Evolutionary conservation across 2,888 invertebrate genomes (phyloP).

Genomic region (Ennomos fuscantarius): DNA sequence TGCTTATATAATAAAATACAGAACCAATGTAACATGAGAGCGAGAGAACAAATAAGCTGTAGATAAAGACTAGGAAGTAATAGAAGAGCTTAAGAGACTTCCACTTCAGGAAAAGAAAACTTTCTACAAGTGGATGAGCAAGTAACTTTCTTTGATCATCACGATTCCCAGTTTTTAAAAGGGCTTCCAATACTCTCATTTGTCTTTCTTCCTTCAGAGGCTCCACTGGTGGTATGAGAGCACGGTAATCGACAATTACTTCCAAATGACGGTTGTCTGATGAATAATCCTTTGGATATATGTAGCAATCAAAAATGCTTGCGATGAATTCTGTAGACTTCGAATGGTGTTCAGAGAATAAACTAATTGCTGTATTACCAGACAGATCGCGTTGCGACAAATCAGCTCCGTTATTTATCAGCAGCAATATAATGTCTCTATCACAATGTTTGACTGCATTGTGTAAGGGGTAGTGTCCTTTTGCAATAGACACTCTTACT

Average conservation of each 20-base stretch:
- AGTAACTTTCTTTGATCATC: slow-evolving; percentile 68
- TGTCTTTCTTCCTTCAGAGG: neutral
- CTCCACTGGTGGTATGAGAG: neutral
- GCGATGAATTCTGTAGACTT: slow-evolving; percentile 74
- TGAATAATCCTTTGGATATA: slow-evolving; percentile 44
- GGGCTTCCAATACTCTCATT: slow-evolving; percentile 6
- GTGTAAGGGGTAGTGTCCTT: slow-evolving; percentile 9
- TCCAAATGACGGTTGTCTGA: slow-evolving; percentile 24
- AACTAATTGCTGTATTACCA: slow-evolving; percentile 10
- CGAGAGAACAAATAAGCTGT: neutral
- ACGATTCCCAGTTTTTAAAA: slow-evolving; percentile 10
- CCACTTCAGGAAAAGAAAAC: slow-evolving; percentile 82
- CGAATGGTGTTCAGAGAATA: slow-evolving; percentile 32
- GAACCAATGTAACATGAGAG: slow-evolving; percentile 7
- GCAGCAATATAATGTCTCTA: slow-evolving; percentile 4
- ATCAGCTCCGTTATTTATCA: slow-evolving; percentile 16
- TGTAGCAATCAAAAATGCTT: slow-evolving; percentile 71
- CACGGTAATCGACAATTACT: slow-evolving; percentile 11
- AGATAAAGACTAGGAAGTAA: slow-evolving; percentile 6
- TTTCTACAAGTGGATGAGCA: slow-evolving; percentile 80
- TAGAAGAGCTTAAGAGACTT: slow-evolving; percentile 46
- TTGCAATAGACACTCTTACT: neutral
- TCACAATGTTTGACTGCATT: slow-evolving; percentile 5
- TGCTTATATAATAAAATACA: slow-evolving; percentile 12
- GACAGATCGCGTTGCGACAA: slow-evolving; percentile 1